phyloP scores from a whole-genome alignment of 1,140 invertebrate genomes.

The Hycleus phaleratus region DNA sequence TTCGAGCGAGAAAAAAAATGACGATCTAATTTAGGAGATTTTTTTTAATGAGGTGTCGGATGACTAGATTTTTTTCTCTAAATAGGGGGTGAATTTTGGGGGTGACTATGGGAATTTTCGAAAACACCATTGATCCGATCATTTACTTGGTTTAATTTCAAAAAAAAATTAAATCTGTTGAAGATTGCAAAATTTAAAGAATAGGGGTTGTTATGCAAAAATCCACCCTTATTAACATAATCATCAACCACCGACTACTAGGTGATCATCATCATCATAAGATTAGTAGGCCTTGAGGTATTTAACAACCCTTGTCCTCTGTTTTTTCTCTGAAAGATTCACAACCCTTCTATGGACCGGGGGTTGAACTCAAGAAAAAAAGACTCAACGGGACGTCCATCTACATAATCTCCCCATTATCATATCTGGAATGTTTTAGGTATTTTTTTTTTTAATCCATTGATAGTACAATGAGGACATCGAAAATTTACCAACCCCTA shows the following conservation, averaged over 20 bases:
- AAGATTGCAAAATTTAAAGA: too few species aligned
- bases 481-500: neutral
- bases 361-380: neutral
- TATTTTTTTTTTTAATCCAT: neutral
- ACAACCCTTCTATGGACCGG: slow-evolving; percentile 2
- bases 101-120: too few species aligned
- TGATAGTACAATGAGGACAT: neutral
- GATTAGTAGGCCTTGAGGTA: slow-evolving; percentile 6
- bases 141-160: too few species aligned
- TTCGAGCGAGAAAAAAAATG: slow-evolving; percentile 17
- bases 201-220: neutral
- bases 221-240: neutral
- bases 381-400: slow-evolving; percentile 3
- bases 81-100: too few species aligned
- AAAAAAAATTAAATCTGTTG: too few species aligned
- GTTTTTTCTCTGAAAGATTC: neutral
- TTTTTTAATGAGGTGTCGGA: slow-evolving; percentile 1
- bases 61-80: neutral
- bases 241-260: neutral
- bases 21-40: slow-evolving; percentile 17
- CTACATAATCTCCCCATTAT: slow-evolving; percentile 18
- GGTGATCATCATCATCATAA: neutral
- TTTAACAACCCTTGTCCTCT: slow-evolving; percentile 8
- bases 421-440: slow-evolving; percentile 1
- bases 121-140: too few species aligned